Conservation (phyloP, 2,888 invertebrate genomes). For the Zaprionus obscuricornis region DNA sequence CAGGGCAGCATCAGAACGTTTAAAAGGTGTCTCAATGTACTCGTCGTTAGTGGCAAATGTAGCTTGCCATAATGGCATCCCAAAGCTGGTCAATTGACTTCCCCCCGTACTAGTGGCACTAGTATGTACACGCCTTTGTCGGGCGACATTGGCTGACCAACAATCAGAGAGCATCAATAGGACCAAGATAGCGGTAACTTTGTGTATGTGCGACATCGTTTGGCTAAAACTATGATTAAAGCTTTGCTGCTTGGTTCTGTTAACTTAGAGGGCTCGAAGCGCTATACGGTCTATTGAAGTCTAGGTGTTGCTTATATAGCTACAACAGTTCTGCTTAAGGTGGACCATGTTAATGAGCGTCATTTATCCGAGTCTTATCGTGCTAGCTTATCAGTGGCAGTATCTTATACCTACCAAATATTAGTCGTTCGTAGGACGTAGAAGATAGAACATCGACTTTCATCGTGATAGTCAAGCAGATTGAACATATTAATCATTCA, state of each 20-base stretch:
- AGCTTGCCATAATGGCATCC: constrained; percentile 26
- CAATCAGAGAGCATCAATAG: constrained; percentile 12
- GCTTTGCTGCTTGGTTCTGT: no score
- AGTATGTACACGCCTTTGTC: constrained; percentile 30
- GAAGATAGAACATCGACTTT: constrained; percentile 53
- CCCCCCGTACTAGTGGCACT: constrained; percentile 20
- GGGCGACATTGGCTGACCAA: constrained; percentile 22
- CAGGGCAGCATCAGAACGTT: background rate
- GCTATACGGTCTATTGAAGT: constrained; percentile 15
- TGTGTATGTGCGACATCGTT: constrained; percentile 14
- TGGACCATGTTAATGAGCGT: constrained; percentile 52
- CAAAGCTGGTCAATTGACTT: background rate
- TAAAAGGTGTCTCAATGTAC: constrained; percentile 27
- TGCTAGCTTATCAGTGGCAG: constrained; percentile 45
- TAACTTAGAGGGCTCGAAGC: background rate
- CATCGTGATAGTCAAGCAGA: constrained; percentile 62
- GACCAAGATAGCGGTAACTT: background rate
- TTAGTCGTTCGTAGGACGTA: no score
- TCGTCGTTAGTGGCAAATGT: constrained; percentile 34
- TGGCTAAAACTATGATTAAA: no score
- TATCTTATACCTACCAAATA: background rate
- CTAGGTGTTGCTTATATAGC: constrained; percentile 37
- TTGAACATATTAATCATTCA: constrained; percentile 55
- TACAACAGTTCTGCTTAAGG: background rate
- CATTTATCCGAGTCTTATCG: constrained; percentile 62